Conservation (phyloP, 2,113 vertebrate genomes). For the Phainopepla nitens region DNA sequence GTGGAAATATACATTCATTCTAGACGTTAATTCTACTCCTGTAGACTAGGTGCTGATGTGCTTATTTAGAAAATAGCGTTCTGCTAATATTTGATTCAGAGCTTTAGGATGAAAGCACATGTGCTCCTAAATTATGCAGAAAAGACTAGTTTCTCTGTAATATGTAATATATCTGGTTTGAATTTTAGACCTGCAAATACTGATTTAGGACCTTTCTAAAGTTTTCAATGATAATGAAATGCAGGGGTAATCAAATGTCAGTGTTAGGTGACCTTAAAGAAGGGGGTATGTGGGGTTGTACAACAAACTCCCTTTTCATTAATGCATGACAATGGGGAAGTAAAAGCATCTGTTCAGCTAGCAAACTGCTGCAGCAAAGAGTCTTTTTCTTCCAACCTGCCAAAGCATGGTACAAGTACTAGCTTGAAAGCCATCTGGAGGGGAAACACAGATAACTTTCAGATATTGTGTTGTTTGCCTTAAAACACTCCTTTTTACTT, state of each 20-base stretch:
- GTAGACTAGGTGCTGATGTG: background rate
- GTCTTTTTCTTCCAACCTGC: background rate
- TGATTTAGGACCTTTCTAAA: background rate
- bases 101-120: background rate
- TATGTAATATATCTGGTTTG: background rate
- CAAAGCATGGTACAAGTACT: accelerated
- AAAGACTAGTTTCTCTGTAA: background rate
- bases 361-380: background rate
- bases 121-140: background rate
- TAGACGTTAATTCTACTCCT: background rate
- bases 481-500: background rate
- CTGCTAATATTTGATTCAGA: background rate
- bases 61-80: background rate
- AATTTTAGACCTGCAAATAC: background rate
- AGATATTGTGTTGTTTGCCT: background rate
- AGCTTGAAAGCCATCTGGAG: background rate
- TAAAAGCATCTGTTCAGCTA: background rate
- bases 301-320: background rate
- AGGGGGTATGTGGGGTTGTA: background rate
- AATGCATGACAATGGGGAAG: accelerated
- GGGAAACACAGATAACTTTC: background rate
- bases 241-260: background rate
- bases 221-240: background rate
- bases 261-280: background rate
- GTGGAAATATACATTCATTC: background rate